A percentile compares a stretch with the other conserved stretches of the same genome.
Conservation (phyloP, 2,797 vertebrate species). For the Hydrolagus colliei region DNA sequence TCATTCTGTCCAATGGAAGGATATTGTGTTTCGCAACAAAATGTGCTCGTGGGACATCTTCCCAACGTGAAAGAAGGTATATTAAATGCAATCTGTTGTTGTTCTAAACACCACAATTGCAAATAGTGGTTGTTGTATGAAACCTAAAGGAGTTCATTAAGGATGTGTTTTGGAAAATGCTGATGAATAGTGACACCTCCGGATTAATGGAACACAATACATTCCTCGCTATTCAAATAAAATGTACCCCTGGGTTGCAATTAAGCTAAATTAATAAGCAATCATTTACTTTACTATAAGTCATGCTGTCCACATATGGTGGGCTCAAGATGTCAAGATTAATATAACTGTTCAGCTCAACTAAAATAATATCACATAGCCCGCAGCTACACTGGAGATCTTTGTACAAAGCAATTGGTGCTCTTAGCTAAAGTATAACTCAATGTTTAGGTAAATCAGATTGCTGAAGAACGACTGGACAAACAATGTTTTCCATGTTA, state of each 20-base stretch:
- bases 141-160: not conserved
- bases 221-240: not conserved
- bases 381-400: not conserved
- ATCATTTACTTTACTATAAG: constrained; percentile 14
- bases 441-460: not conserved
- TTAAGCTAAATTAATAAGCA: constrained; percentile 1
- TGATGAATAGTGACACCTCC: not conserved
- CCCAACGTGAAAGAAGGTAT: too few species aligned
- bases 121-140: not conserved
- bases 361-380: not conserved
- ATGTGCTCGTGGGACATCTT: too few species aligned
- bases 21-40: too few species aligned
- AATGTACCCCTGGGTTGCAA: not conserved
- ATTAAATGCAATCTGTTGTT: too few species aligned
- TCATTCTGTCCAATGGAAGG: too few species aligned
- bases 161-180: not conserved
- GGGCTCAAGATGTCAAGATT: not conserved
- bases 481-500: too few species aligned
- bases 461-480: too few species aligned
- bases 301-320: not conserved
- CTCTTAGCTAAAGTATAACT: not conserved
- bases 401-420: not conserved
- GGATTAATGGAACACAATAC: not conserved
- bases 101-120: too few species aligned
- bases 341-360: not conserved